Conservation (phyloP, 2,888 invertebrate species). For the Atrina japonica region DNA sequence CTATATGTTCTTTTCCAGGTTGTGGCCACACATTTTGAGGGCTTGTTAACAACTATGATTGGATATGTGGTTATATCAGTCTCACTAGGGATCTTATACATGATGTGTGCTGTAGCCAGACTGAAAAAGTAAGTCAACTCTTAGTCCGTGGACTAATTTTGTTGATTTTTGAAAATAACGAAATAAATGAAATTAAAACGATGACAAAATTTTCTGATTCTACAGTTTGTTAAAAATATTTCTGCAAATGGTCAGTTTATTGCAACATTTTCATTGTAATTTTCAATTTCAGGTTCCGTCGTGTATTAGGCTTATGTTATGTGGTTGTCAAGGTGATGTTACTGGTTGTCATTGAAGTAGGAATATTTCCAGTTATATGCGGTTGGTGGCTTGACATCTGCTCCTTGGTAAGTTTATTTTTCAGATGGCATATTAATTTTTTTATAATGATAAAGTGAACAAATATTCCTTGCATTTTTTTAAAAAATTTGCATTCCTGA, state of each 20-base stretch:
- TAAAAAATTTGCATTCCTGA: neutral
- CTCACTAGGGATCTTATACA: constrained; percentile 90
- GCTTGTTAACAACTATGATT: constrained; percentile 93
- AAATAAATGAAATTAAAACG: too few species aligned
- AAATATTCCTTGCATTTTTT: neutral
- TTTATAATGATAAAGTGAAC: neutral
- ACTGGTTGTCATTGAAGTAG: constrained; percentile 97
- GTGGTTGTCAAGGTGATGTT: constrained; percentile 89
- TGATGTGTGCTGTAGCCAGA: constrained; percentile 89
- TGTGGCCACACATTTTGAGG: constrained; percentile 93
- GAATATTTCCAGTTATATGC: constrained; percentile 96
- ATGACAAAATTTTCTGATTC: too few species aligned
- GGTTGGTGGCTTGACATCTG: constrained; percentile 99
- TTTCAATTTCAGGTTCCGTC: constrained; percentile 21
- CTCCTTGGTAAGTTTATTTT: constrained; percentile 85
- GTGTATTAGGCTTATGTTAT: constrained; percentile 86
- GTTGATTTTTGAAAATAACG: too few species aligned
- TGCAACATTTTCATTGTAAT: too few species aligned
- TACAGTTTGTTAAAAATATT: too few species aligned
- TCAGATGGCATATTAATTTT: too few species aligned
- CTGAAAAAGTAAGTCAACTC: constrained; percentile 87
- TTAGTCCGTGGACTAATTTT: too few species aligned
- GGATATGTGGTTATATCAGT: constrained; percentile 96
- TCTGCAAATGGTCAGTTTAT: too few species aligned
- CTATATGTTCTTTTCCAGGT: constrained; percentile 82